These are phyloP conservation scores for Hyposoter didymator DNA, from an alignment of 2,888 invertebrate species.

Conservation along the genomic window DNA sequence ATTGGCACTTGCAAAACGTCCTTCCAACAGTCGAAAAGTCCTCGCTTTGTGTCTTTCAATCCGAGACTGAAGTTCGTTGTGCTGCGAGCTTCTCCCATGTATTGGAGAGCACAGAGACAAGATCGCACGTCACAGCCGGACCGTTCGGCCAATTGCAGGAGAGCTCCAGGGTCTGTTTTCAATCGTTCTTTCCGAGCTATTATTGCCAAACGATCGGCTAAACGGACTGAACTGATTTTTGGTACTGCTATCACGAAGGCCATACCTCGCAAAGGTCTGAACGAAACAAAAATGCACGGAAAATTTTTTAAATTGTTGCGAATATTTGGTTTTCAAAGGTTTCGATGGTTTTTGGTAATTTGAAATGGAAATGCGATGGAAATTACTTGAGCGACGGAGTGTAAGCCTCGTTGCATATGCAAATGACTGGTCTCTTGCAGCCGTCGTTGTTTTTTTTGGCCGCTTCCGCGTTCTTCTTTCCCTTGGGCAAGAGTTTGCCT, in stretches of 20 bases:
- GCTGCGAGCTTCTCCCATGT: conserved; percentile 87
- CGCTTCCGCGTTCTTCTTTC: conserved; percentile 82
- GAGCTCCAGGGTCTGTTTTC: conserved; percentile 88
- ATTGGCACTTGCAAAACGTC: conserved; percentile 90
- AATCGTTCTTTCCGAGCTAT: conserved; percentile 90
- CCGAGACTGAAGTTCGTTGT: conserved; percentile 89
- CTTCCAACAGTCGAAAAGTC: conserved; percentile 93
- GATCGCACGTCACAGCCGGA: conserved; percentile 96
- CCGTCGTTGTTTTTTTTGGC: conserved; percentile 86
- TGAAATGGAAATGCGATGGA: conserved; percentile 86
- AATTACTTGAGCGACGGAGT: conserved; percentile 91
- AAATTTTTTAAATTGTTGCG: background rate
- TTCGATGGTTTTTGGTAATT: background rate
- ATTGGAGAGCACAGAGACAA: conserved; percentile 95
- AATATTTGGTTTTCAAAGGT: background rate
- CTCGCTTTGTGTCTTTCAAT: conserved; percentile 94
- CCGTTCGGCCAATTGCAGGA: conserved; percentile 92
- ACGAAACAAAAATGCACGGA: conserved; percentile 19
- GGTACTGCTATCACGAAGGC: conserved; percentile 80
- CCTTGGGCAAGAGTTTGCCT: conserved; percentile 84
- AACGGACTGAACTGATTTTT: conserved; percentile 77
- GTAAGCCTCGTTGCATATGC: conserved; percentile 98
- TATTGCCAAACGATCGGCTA: conserved; percentile 88
- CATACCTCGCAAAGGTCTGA: conserved; percentile 76
- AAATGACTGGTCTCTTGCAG: conserved; percentile 95